phyloP scores from a whole-genome alignment of 2,113 vertebrate species.

The Plecotus auritus region DNA sequence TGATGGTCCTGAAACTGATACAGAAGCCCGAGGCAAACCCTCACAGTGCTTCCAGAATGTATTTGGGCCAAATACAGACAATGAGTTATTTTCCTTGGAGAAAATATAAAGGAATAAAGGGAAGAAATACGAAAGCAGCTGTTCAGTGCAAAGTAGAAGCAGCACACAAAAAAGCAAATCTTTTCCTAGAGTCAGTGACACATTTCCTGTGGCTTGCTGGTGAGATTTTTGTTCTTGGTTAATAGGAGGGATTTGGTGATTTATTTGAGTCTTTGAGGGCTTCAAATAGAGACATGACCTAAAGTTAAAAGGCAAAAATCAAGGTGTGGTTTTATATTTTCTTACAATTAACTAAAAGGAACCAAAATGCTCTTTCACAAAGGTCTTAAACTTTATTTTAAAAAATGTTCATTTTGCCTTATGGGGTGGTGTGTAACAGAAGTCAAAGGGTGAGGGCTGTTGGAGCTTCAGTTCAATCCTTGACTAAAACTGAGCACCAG shows the following conservation, averaged over 20 bases:
- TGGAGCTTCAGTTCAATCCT: background rate
- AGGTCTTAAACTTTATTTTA: background rate
- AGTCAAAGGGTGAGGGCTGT: background rate
- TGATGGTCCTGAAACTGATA: conserved; percentile 14
- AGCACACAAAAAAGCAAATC: background rate
- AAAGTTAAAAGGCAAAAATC: background rate
- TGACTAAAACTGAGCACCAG: background rate
- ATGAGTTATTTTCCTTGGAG: conserved; percentile 22
- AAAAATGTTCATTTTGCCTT: background rate
- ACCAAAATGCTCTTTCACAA: background rate
- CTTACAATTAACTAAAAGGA: background rate
- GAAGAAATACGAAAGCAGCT: background rate
- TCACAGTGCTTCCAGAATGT: background rate
- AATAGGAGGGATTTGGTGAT: background rate
- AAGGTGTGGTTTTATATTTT: background rate
- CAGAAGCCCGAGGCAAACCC: conserved; percentile 25
- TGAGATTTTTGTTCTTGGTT: conserved; percentile 11
- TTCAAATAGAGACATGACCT: background rate
- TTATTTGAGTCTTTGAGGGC: background rate
- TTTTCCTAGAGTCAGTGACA: background rate
- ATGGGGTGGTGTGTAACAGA: background rate
- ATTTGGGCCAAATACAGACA: background rate
- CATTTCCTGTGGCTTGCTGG: background rate
- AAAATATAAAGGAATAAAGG: background rate
- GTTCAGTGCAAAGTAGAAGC: background rate